Evolutionary conservation across 2,113 vertebrate species (phyloP).

Genomic region (Corydoras sp.): DNA sequence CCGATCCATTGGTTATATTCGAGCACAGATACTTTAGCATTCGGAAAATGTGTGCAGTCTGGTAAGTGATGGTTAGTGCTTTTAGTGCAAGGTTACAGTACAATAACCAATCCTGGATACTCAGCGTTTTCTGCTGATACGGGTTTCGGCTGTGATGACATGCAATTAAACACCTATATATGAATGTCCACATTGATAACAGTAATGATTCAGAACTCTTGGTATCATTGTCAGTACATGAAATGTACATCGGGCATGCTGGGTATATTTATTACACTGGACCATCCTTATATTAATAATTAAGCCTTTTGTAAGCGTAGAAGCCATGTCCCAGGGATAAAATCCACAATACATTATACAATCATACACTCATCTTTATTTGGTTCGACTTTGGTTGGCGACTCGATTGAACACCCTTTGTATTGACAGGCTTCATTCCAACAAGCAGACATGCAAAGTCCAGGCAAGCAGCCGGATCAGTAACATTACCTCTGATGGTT

Average conservation of each 20-base stretch:
- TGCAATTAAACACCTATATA: constrained; percentile 39
- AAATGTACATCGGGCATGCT: too few relatives aligned
- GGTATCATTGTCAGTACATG: too few relatives aligned
- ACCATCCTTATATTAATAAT: too few relatives aligned
- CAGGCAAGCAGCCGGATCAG: not conserved
- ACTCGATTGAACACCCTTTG: constrained; percentile 11
- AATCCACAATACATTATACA: constrained; percentile 2
- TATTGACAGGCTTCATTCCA: not conserved
- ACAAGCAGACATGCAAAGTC: constrained; percentile 52
- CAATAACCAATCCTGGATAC: constrained; percentile 49
- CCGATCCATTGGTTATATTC: not conserved
- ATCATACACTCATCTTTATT: constrained; percentile 42
- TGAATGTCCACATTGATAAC: too few relatives aligned
- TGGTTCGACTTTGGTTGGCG: constrained; percentile 67
- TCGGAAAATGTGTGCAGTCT: constrained; percentile 55
- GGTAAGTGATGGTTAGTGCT: constrained; percentile 35
- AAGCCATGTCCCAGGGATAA: constrained; percentile 4
- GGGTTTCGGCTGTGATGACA: constrained; percentile 39
- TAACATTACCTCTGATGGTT: constrained; percentile 56
- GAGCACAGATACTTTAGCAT: constrained; percentile 56
- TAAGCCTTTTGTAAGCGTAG: constrained; percentile 1
- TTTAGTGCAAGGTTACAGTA: constrained; percentile 55
- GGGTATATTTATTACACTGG: too few relatives aligned
- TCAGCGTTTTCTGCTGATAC: constrained; percentile 37
- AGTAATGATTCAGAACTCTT: too few relatives aligned